These are phyloP conservation scores for Sarcophilus harrisii DNA, from an alignment of 2,797 vertebrate genomes.

Conservation along the genomic window DNA sequence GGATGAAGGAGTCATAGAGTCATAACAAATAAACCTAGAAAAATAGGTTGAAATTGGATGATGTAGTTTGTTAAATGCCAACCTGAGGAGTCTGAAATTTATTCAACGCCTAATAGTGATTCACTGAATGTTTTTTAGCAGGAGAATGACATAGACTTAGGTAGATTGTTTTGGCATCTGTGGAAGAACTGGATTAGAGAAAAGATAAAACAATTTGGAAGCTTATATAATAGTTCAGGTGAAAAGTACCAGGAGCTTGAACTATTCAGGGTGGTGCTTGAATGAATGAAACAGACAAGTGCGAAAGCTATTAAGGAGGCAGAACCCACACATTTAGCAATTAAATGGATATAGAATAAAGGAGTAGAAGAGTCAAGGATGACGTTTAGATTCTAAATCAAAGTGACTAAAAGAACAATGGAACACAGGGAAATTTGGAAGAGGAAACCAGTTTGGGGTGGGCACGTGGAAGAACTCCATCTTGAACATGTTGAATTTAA, in stretches of 20 bases:
- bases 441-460: background rate
- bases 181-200: background rate
- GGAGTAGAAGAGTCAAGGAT: background rate
- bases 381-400: background rate
- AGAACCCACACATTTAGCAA: background rate
- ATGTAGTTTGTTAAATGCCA: background rate
- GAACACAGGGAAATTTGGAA: background rate
- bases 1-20: background rate
- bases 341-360: background rate
- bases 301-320: background rate
- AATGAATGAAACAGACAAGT: background rate
- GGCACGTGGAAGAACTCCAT: background rate
- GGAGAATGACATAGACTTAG: background rate
- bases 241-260: background rate
- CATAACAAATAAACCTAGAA: background rate
- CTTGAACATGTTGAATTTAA: background rate
- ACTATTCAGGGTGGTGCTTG: background rate
- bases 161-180: background rate
- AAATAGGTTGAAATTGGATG: background rate
- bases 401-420: background rate
- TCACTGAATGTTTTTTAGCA: background rate
- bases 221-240: background rate
- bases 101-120: background rate
- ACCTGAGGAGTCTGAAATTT: background rate
- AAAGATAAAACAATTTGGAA: background rate